Evolutionary conservation across 1,140 invertebrate species (phyloP).

Genomic region (Caenorhabditis remanei): DNA sequence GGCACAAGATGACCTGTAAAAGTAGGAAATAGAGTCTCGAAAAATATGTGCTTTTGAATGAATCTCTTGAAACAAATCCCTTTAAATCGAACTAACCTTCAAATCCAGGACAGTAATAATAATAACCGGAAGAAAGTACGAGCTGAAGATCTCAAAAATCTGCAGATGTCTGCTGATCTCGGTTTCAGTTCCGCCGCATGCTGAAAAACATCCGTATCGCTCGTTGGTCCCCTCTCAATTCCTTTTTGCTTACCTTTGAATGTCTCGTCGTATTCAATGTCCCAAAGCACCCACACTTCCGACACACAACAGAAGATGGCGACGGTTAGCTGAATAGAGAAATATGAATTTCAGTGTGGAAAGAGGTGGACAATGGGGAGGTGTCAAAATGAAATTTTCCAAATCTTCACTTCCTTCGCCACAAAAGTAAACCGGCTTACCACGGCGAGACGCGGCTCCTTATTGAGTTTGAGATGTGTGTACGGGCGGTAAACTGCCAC

Average conservation of each 20-base stretch:
- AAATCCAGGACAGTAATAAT: slow-evolving; percentile 72
- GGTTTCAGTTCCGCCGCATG: slow-evolving; percentile 31
- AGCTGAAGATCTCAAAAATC: slow-evolving; percentile 72
- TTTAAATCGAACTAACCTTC: slow-evolving; percentile 57
- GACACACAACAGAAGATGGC: slow-evolving; percentile 63
- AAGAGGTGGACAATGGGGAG: background rate
- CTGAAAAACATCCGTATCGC: slow-evolving; percentile 46
- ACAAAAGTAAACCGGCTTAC: slow-evolving; percentile 26
- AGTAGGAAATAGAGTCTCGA: too few relatives aligned
- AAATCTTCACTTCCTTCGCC: background rate
- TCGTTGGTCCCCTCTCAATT: slow-evolving; percentile 53
- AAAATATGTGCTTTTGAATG: too few relatives aligned
- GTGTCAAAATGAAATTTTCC: slow-evolving; percentile 2
- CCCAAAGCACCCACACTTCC: slow-evolving; percentile 72
- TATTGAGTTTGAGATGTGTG: slow-evolving; percentile 63
- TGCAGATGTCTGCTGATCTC: slow-evolving; percentile 67
- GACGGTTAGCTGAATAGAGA: slow-evolving; percentile 43
- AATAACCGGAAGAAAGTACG: slow-evolving; percentile 72
- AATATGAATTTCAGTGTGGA: background rate
- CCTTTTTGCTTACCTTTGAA: slow-evolving; percentile 54
- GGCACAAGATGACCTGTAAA: slow-evolving; percentile 25
- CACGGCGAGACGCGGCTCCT: slow-evolving; percentile 64
- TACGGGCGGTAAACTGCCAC: slow-evolving; percentile 68
- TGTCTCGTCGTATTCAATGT: slow-evolving; percentile 70
- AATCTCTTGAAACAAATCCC: too few relatives aligned